Evolutionary conservation across 1,140 invertebrate species (phyloP).

Genomic region (Fopius arisanus): DNA sequence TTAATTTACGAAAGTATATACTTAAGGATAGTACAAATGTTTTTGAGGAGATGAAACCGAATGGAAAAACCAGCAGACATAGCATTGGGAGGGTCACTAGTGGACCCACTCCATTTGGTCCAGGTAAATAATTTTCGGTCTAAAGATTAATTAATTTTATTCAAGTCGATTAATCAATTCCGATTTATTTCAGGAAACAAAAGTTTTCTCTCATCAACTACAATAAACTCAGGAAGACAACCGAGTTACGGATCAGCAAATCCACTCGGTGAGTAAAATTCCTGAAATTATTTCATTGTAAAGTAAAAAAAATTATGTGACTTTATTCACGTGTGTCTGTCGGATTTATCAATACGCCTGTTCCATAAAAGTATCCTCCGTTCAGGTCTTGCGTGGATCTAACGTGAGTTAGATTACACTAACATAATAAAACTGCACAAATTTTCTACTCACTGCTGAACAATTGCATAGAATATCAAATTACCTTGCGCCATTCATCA

Average conservation of each 20-base stretch:
- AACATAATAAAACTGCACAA: constrained; percentile 39
- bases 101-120: constrained; percentile 70
- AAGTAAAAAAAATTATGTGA: constrained; percentile 14
- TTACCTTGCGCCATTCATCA: not conserved
- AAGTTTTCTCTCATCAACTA: constrained; percentile 55
- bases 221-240: constrained; percentile 49
- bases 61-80: constrained; percentile 47
- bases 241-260: constrained; percentile 54
- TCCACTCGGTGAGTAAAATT: constrained; percentile 55
- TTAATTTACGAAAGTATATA: constrained; percentile 80
- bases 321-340: constrained; percentile 1
- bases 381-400: constrained; percentile 61
- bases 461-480: constrained; percentile 5
- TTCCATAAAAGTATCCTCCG: constrained; percentile 51
- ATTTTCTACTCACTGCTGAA: constrained; percentile 20
- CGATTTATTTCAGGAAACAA: constrained; percentile 52
- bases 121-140: constrained; percentile 45
- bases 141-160: not conserved
- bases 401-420: constrained; percentile 55
- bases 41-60: constrained; percentile 69
- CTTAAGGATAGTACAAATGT: constrained; percentile 82
- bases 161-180: not conserved
- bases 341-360: constrained; percentile 38
- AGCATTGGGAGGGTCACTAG: constrained; percentile 58
- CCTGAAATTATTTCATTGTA: constrained; percentile 15